phyloP scores from a whole-genome alignment of 1,140 invertebrate genomes.

The Pogonomyrmex barbatus region DNA sequence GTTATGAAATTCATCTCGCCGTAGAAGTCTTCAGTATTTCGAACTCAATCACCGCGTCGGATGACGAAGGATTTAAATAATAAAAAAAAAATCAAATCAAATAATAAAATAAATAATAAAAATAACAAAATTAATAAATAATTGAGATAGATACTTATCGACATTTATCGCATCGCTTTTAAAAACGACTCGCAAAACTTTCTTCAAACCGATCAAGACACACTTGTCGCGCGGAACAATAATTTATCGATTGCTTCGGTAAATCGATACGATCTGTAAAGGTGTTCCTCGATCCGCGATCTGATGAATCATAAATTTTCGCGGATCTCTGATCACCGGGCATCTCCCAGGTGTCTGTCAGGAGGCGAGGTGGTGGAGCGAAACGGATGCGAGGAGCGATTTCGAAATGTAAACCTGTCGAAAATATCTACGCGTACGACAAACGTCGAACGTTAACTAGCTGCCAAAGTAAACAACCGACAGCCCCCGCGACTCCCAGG shows the following conservation, averaged over 20 bases:
- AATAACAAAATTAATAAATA: too few species aligned
- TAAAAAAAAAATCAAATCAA: too few species aligned
- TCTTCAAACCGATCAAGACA: not conserved
- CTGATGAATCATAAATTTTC: constrained; percentile 26
- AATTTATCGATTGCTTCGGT: not conserved
- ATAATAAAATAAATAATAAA: too few species aligned
- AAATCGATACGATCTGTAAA: not conserved
- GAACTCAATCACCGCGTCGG: not conserved
- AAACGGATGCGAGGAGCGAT: constrained; percentile 24
- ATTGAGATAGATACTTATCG: too few species aligned
- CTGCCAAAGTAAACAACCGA: constrained; percentile 60
- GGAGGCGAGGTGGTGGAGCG: not conserved
- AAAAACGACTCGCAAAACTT: not conserved
- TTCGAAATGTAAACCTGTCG: constrained; percentile 48
- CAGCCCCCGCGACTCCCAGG: not conserved
- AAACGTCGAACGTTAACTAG: constrained; percentile 48
- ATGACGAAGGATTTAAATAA: too few species aligned
- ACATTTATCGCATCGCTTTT: too few species aligned
- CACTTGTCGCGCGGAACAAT: not conserved
- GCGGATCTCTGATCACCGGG: constrained; percentile 7
- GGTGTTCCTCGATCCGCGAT: not conserved
- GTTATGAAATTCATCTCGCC: not conserved
- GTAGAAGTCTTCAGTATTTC: too few species aligned
- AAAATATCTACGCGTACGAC: constrained; percentile 47
- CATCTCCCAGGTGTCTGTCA: not conserved